Evolutionary conservation across 2,888 invertebrate genomes (phyloP), one percentile per base, ranked within the genome.

Genomic region (Tanypteryx hageni): DNA sequence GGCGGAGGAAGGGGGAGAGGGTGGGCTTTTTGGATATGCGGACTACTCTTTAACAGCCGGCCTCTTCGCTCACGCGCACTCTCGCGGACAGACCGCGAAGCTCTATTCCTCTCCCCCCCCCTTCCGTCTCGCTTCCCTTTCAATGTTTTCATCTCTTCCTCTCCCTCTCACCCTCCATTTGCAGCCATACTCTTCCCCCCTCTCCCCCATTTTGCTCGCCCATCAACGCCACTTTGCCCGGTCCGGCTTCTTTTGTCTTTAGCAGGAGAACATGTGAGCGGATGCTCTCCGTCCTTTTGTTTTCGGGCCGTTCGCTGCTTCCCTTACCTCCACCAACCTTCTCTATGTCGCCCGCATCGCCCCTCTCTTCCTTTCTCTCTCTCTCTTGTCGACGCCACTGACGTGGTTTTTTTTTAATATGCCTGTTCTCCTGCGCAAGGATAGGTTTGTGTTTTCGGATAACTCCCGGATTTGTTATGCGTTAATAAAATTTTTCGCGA

Each of bases 271-370:
- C 61, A 86, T 86, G 86, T 86, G 86, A 89, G 64, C 89, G 89
- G 89, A 89, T 89, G 89, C 89, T 89, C 61, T 89, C 56, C 44
- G 89, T 68, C 64, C 89, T 89, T 76, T 89, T 89, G 89, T 89
- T 89, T 86, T 64, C 86, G n/a, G 57, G 31, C 86, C 86, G 61
- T 86, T 31, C 86, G 61, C 61, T 61, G 61, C 59, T 86, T 86
- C 86, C 86, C 86, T 22, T 86, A 86, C 64, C 64, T 64, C 64
- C 84, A 16, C 85, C 16, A 13, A 18, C 57, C 44, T 56, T n/a
- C 85, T 58, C 18, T 22, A 16, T 59, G 59, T 18, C 61, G 31
- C 86, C 57, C 61, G 22, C 27, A 86, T 59, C 59, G 9, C 57
- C 59, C 22, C 27, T 27, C 22, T 16, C 86, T 31, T 11, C 64